phyloP scores from a whole-genome alignment of 2,888 invertebrate genomes.

The Sericinus montela region DNA sequence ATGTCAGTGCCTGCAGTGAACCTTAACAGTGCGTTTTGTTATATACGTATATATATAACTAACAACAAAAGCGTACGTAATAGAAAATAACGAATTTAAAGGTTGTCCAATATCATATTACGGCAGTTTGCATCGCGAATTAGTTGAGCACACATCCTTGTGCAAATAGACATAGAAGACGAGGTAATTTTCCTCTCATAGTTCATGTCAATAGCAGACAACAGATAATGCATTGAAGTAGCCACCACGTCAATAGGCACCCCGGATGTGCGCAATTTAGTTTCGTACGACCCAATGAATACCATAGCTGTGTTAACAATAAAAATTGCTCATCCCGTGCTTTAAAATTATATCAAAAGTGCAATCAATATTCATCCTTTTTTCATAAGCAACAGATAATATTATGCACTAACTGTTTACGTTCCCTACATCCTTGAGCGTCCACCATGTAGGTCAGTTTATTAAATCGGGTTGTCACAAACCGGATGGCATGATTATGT shows the following conservation, averaged over 20 bases:
- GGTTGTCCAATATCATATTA: slow-evolving; percentile 19
- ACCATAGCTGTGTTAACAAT: slow-evolving; percentile 71
- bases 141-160: slow-evolving; percentile 41
- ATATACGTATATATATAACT: too few relatives aligned
- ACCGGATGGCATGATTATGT: slow-evolving; percentile 68
- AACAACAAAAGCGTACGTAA: background rate
- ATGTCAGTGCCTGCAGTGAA: too few relatives aligned
- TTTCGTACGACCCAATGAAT: slow-evolving; percentile 71
- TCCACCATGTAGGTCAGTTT: slow-evolving; percentile 70
- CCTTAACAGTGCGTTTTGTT: too few relatives aligned
- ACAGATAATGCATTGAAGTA: slow-evolving; percentile 45
- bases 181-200: slow-evolving; percentile 59
- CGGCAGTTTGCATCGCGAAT: slow-evolving; percentile 13
- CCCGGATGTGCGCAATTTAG: slow-evolving; percentile 77
- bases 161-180: slow-evolving; percentile 37
- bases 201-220: slow-evolving; percentile 44
- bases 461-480: slow-evolving; percentile 62
- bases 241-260: slow-evolving; percentile 60
- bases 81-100: background rate
- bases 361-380: slow-evolving; percentile 26
- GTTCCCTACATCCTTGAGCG: slow-evolving; percentile 35
- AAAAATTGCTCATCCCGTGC: slow-evolving; percentile 72
- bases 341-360: slow-evolving; percentile 24
- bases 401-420: slow-evolving; percentile 27
- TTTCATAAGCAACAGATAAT: background rate